A percentile compares a stretch with the other conserved stretches of the same genome.
phyloP scores from a whole-genome alignment of 2,797 vertebrate genomes.

The Rachycentron canadum region DNA sequence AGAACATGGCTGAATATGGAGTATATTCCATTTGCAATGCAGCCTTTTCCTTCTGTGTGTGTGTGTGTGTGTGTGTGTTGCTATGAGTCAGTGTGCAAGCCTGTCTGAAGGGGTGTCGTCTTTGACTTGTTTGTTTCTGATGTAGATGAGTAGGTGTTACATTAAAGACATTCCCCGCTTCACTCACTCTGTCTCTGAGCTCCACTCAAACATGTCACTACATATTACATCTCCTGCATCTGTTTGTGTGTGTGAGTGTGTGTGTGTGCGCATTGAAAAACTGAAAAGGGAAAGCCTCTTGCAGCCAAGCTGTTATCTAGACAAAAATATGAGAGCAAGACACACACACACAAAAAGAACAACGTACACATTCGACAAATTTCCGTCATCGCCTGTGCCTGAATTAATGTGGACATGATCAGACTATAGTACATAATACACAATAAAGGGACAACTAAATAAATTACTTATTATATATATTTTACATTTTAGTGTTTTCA shows the following conservation, averaged over 20 bases:
- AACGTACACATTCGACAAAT: constrained; percentile 25
- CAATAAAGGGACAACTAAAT: neutral
- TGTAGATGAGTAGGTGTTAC: constrained; percentile 75
- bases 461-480: neutral
- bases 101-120: constrained; percentile 56
- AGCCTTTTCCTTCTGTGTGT: constrained; percentile 17
- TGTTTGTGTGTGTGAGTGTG: neutral
- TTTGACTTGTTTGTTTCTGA: constrained; percentile 65
- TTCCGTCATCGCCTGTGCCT: neutral
- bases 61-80: neutral
- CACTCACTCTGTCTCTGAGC: constrained; percentile 70
- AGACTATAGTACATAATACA: constrained; percentile 12
- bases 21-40: constrained; percentile 16
- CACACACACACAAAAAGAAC: constrained; percentile 7
- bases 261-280: neutral
- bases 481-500: constrained; percentile 11
- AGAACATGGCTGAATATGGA: constrained; percentile 38
- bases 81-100: constrained; percentile 42
- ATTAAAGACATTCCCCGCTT: constrained; percentile 72
- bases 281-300: constrained; percentile 29
- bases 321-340: constrained; percentile 23
- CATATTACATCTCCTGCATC: constrained; percentile 56
- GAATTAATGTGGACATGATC: no score
- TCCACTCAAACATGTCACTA: constrained; percentile 73
- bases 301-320: constrained; percentile 41